Conservation (phyloP, 2,797 vertebrate genomes). For the Gorsachius magnificus region DNA sequence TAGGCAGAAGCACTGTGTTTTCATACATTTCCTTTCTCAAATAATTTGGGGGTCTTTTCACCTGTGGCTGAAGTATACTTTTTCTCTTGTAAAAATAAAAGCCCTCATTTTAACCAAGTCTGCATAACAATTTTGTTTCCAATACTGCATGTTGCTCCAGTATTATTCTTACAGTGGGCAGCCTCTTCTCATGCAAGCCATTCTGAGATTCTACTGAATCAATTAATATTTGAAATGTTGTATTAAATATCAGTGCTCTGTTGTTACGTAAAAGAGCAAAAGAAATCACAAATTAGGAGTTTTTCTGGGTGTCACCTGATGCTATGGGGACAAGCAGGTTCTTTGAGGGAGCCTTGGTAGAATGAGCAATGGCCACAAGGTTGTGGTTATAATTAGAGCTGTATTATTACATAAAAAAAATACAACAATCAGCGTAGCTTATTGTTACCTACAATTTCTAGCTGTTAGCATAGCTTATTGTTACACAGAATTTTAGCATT, state of each 20-base stretch:
- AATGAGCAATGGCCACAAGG: not conserved
- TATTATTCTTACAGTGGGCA: not conserved
- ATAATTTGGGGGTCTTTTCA: not conserved
- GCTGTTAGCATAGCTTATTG: not conserved
- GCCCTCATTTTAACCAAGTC: not conserved
- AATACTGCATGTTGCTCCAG: not conserved
- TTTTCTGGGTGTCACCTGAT: not conserved
- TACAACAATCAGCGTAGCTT: not conserved
- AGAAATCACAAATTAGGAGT: not conserved
- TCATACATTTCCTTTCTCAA: not conserved
- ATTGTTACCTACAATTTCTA: not conserved
- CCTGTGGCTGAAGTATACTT: not conserved
- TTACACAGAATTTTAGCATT: not conserved
- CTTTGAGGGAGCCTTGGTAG: not conserved
- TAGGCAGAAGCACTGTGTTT: not conserved
- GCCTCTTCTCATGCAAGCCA: not conserved
- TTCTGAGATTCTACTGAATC: not conserved
- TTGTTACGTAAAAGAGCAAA: not conserved
- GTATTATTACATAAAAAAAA: not conserved
- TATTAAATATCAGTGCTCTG: not conserved
- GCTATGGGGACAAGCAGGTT: not conserved
- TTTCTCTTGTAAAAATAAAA: not conserved
- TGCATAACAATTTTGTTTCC: not conserved
- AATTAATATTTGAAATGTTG: not conserved
- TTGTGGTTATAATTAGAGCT: not conserved